Percentiles rank a stretch among this genome's conserved stretches.
phyloP scores from a whole-genome alignment of 2,797 vertebrate species.

The Rachycentron canadum region DNA sequence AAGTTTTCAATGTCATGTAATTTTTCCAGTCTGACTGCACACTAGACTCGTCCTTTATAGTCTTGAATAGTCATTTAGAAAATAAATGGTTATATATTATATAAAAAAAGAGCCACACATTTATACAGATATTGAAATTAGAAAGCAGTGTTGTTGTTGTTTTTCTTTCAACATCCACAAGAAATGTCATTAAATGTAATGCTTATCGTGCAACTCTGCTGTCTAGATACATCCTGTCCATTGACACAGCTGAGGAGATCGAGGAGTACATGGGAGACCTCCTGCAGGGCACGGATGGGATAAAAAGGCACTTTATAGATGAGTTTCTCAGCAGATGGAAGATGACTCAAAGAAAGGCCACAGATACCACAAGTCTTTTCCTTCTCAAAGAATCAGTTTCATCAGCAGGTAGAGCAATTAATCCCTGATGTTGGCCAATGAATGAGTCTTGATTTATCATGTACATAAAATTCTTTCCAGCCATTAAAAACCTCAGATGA shows the following conservation, averaged over 20 bases:
- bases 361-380: conserved; percentile 68
- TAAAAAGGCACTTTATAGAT: conserved; percentile 90
- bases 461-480: neutral
- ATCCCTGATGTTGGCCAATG: neutral
- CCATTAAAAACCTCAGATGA: neutral
- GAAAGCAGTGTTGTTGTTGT: neutral
- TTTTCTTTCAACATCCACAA: neutral
- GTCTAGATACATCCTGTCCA: conserved; percentile 93
- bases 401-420: conserved; percentile 45
- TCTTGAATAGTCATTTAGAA: neutral
- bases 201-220: neutral
- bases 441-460: neutral
- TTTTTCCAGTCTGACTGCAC: too few species aligned
- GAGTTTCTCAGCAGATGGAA: conserved; percentile 91
- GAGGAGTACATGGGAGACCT: conserved; percentile 94
- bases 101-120: neutral
- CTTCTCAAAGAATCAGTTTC: conserved; percentile 82
- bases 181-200: neutral
- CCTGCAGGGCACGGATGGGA: conserved; percentile 91
- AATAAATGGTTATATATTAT: neutral
- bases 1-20: too few species aligned
- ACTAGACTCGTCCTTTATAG: too few species aligned
- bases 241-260: conserved; percentile 92
- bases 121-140: neutral
- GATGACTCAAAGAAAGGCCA: conserved; percentile 73